A percentile compares a stretch with the other conserved stretches of the same genome.
Conservation (phyloP, 2,797 vertebrate species). For the Tadarida brasiliensis region DNA sequence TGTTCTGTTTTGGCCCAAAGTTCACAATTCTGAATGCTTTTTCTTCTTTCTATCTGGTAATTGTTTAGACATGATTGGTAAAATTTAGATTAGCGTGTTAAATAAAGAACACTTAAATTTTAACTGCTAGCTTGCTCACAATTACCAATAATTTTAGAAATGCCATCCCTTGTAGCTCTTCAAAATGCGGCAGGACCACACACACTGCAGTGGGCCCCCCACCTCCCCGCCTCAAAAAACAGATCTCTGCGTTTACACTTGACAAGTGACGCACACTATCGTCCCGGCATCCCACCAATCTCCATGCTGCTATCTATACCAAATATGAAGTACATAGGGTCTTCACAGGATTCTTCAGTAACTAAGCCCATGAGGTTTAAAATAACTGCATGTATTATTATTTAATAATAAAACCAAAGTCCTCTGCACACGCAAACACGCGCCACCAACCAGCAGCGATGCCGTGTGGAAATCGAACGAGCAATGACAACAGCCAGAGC, state of each 20-base stretch:
- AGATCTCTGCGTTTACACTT: neutral
- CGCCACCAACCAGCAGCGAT: neutral
- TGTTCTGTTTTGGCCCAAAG: neutral
- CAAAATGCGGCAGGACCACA: neutral
- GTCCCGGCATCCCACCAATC: neutral
- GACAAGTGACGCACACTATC: neutral
- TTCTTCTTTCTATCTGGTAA: neutral
- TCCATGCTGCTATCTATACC: neutral
- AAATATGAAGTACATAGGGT: neutral
- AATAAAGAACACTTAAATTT: neutral
- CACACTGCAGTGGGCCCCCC: neutral
- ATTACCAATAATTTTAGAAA: neutral
- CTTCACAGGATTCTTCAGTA: neutral
- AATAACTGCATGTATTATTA: neutral
- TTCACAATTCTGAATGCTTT: neutral
- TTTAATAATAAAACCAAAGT: slow-evolving; percentile 41
- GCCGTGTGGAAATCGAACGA: neutral
- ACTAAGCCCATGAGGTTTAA: neutral
- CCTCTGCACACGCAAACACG: neutral
- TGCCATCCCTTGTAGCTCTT: neutral
- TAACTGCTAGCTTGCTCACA: neutral
- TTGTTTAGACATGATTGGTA: neutral
- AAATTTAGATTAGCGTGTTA: neutral
- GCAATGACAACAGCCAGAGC: neutral
- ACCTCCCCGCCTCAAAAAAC: neutral